Evolutionary conservation across 2,888 invertebrate species (phyloP).

Genomic region (Tipula lateralis): DNA sequence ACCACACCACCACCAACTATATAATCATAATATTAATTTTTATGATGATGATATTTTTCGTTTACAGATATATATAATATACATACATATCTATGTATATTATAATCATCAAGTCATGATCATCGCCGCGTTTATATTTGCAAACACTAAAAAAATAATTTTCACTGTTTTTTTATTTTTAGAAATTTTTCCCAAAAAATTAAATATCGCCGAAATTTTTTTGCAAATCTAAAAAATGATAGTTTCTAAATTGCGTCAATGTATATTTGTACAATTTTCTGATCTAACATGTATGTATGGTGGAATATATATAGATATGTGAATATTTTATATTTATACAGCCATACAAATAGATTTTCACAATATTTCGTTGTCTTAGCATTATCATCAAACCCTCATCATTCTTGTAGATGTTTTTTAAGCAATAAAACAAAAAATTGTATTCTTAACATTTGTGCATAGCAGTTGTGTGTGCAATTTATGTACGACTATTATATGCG

Average conservation of each 20-base stretch:
- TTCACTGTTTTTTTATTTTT: background rate
- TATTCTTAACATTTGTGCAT: background rate
- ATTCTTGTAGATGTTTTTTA: background rate
- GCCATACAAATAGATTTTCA: background rate
- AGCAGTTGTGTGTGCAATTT: background rate
- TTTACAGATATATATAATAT: background rate
- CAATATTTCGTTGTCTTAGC: background rate
- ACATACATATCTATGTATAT: background rate
- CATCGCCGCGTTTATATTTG: background rate
- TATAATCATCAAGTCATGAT: background rate
- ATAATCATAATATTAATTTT: background rate
- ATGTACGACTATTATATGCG: background rate
- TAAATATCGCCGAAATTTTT: background rate
- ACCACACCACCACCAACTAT: background rate
- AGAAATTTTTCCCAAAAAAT: background rate
- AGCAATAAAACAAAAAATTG: background rate
- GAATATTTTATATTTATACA: background rate
- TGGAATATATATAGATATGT: background rate
- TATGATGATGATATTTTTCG: background rate
- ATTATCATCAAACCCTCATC: background rate
- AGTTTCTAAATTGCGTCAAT: constrained; percentile 24
- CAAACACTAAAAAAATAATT: background rate
- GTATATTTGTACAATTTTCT: background rate
- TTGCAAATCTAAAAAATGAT: background rate
- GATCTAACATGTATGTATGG: background rate